Conservation (phyloP, 2,888 invertebrate species). For the Cephus nigrinus region DNA sequence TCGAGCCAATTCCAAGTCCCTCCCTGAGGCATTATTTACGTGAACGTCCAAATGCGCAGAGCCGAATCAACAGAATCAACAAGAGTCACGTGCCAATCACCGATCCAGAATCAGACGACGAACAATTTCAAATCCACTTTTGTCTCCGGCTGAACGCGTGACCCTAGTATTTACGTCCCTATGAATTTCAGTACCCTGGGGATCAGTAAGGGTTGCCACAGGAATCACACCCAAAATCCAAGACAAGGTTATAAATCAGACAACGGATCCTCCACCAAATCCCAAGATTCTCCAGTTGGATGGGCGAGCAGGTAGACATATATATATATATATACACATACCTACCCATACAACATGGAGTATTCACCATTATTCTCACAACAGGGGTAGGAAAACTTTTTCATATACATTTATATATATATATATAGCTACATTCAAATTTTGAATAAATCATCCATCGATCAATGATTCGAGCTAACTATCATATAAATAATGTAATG, state of each 20-base stretch:
- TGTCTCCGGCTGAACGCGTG: not conserved
- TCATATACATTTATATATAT: not conserved
- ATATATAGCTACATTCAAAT: not conserved
- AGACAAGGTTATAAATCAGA: not conserved
- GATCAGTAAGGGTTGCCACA: not conserved
- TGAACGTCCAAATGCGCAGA: not conserved
- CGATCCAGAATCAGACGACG: not conserved
- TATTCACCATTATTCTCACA: too few species aligned
- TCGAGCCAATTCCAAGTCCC: not conserved
- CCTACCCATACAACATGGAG: not conserved
- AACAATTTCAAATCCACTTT: not conserved
- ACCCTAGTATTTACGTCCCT: not conserved
- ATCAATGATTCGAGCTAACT: conserved; percentile 2
- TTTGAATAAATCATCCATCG: not conserved
- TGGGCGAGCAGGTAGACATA: not conserved
- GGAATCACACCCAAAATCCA: not conserved
- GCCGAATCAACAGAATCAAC: conserved; percentile 36
- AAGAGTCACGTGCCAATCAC: conserved; percentile 10
- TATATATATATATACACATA: not conserved
- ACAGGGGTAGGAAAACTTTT: not conserved
- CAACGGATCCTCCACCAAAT: not conserved
- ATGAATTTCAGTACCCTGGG: not conserved
- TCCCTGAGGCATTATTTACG: not conserved
- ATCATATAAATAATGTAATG: not conserved
- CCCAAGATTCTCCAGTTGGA: not conserved